Conservation (phyloP, 2,797 vertebrate species). For the Morus bassanus region DNA sequence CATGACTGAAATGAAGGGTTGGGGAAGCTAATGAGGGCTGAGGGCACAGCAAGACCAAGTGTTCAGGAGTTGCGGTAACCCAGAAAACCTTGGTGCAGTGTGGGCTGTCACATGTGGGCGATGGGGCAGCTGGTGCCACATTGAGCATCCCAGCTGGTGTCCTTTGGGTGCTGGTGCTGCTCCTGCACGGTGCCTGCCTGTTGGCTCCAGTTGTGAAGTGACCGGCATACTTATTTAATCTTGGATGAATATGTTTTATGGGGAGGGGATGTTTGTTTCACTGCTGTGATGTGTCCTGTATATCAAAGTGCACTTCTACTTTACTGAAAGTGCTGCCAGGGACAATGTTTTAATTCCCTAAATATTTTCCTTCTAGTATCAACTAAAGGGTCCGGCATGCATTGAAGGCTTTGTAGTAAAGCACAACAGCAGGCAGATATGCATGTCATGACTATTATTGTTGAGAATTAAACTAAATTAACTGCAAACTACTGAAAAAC, state of each 20-base stretch:
- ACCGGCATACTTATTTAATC: not conserved
- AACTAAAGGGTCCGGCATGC: not conserved
- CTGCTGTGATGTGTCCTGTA: not conserved
- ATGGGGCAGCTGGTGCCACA: not conserved
- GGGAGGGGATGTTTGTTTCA: not conserved
- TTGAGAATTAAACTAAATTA: not conserved
- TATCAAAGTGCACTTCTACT: not conserved
- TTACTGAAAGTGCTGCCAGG: not conserved
- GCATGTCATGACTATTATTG: not conserved
- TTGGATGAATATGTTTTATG: not conserved
- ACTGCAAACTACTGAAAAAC: not conserved
- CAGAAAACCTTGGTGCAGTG: rapidly evolving
- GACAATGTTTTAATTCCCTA: not conserved
- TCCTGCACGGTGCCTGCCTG: not conserved
- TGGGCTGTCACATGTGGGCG: rapidly evolving
- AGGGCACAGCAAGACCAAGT: not conserved
- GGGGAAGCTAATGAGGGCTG: not conserved
- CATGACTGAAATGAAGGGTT: not conserved
- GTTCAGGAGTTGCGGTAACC: not conserved
- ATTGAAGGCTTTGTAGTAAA: not conserved
- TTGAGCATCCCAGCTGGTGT: not conserved
- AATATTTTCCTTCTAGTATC: not conserved
- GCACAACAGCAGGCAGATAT: not conserved
- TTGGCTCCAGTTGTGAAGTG: not conserved
- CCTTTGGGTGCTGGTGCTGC: not conserved